Percentiles rank a stretch among this genome's conserved stretches.
phyloP scores from a whole-genome alignment of 2,797 vertebrate species.

The Parauchenoglanis ngamensis region DNA sequence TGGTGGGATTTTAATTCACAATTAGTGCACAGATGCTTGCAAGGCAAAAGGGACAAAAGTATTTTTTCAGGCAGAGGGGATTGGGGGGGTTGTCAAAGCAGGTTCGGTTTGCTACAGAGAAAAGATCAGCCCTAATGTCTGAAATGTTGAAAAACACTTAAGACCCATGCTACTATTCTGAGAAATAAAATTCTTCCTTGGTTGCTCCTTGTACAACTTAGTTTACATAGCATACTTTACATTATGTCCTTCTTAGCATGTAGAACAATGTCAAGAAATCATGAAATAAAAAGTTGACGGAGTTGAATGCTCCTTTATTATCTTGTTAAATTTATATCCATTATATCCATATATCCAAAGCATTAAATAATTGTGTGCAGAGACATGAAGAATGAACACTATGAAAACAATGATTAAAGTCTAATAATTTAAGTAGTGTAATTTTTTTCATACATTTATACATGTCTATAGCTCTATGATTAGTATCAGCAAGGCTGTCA shows the following conservation, averaged over 20 bases:
- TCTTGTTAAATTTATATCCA: background rate
- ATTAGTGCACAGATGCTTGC: slow-evolving; percentile 59
- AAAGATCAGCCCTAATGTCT: background rate
- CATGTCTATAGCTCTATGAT: background rate
- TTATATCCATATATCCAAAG: background rate
- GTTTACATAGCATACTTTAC: background rate
- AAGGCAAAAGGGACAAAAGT: slow-evolving; percentile 51
- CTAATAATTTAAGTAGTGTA: background rate
- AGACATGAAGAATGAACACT: background rate
- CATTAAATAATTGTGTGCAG: background rate
- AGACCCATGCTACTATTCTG: background rate
- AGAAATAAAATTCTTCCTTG: background rate
- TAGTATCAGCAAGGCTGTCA: background rate
- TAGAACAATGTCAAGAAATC: background rate
- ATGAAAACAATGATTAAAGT: background rate
- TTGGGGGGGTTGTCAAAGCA: slow-evolving; percentile 11
- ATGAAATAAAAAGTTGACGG: slow-evolving; percentile 15
- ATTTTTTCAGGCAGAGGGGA: slow-evolving; percentile 28
- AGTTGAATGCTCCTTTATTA: background rate
- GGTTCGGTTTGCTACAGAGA: background rate
- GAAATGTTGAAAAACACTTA: background rate
- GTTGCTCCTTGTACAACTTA: background rate
- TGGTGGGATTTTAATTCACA: slow-evolving; percentile 61
- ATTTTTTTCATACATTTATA: background rate
- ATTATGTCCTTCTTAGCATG: background rate